These are phyloP conservation scores for Gymnoscelis rufifasciata DNA, from an alignment of 2,888 invertebrate genomes.

Conservation along the genomic window DNA sequence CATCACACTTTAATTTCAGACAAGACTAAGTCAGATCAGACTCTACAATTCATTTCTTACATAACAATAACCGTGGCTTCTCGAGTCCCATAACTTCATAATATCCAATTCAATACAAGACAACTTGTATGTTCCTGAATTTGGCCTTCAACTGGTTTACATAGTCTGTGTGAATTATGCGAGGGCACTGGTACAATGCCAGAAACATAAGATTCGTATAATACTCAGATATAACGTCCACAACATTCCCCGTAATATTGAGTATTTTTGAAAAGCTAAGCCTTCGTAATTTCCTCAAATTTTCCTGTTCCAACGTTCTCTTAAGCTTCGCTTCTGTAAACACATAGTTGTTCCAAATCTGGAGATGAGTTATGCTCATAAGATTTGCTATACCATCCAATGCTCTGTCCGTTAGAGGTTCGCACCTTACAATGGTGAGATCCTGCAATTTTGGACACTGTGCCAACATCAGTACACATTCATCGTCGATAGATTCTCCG, in stretches of 20 bases:
- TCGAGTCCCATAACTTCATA: too few species aligned
- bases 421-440: slow-evolving; percentile 64
- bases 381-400: slow-evolving; percentile 48
- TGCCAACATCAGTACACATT: slow-evolving; percentile 51
- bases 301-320: slow-evolving; percentile 49
- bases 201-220: slow-evolving; percentile 64
- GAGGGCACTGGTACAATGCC: slow-evolving; percentile 67
- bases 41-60: too few species aligned
- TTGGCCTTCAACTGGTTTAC: slow-evolving; percentile 64
- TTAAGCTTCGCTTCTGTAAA: slow-evolving; percentile 57
- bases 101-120: slow-evolving; percentile 47
- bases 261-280: slow-evolving; percentile 64
- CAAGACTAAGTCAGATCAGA: background rate
- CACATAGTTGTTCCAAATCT: slow-evolving; percentile 66
- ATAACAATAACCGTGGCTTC: too few species aligned
- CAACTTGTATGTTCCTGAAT: slow-evolving; percentile 66
- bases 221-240: slow-evolving; percentile 63
- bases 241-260: slow-evolving; percentile 59
- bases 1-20: background rate
- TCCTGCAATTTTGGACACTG: slow-evolving; percentile 54
- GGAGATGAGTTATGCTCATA: slow-evolving; percentile 50
- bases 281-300: slow-evolving; percentile 49
- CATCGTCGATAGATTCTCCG: slow-evolving; percentile 56
- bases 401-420: slow-evolving; percentile 60
- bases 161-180: slow-evolving; percentile 60